These are phyloP conservation scores for Myzus persicae DNA, from an alignment of 1,140 invertebrate genomes.

Conservation along the genomic window DNA sequence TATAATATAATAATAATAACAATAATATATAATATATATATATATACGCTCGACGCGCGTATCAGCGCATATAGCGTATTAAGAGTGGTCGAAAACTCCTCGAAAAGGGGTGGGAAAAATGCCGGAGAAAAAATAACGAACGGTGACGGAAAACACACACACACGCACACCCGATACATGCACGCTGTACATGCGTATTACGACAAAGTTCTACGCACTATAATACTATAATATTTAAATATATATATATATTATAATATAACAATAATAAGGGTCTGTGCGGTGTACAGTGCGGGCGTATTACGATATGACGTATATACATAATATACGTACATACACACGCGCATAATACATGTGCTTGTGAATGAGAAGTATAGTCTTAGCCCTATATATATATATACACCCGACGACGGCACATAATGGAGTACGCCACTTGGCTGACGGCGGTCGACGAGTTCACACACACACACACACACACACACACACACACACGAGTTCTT, in stretches of 20 bases:
- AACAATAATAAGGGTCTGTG: not conserved
- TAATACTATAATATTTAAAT: too few species aligned
- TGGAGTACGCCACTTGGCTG: constrained; percentile 4
- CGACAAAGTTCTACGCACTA: not conserved
- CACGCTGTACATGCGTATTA: not conserved
- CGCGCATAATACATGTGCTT: not conserved
- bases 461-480: not conserved
- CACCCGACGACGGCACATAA: not conserved
- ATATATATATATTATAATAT: not conserved
- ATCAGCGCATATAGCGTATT: too few species aligned
- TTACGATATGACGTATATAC: not conserved
- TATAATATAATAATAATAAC: constrained; percentile 12
- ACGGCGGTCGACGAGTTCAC: not conserved
- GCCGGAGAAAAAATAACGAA: not conserved
- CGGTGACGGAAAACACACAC: not conserved
- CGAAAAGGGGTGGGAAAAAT: not conserved
- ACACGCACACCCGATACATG: not conserved
- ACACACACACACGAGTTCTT: not conserved
- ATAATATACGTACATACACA: not conserved
- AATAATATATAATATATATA: not conserved
- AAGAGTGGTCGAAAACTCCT: not conserved
- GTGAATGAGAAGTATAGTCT: not conserved
- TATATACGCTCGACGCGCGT: not conserved
- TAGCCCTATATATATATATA: not conserved
- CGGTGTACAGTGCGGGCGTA: not conserved